Evolutionary conservation across 2,797 vertebrate genomes (phyloP), one percentile per base, ranked within the genome.

Genomic region (Strix occidentalis): DNA sequence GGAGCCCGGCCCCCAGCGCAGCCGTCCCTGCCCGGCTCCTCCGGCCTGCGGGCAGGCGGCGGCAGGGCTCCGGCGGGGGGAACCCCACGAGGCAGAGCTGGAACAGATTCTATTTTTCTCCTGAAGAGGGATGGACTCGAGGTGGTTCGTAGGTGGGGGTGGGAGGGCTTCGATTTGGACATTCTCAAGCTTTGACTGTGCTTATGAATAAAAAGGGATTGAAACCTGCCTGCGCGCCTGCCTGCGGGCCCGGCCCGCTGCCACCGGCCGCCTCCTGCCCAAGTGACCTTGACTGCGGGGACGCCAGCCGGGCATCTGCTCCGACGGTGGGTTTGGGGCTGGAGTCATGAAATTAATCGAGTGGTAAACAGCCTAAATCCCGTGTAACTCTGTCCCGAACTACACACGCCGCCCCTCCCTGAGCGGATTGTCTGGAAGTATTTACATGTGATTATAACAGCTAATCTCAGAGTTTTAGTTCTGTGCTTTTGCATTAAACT

Each of bases 391-490:
- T 54, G 89, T 54, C 89, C 68, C 26, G 20, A 48, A 71, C 87
- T 63, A 89, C 96, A 94, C 63, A 10, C 10, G 4, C 91, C 7
- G 29, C 84, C 57, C 89, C 95, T 76, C 90, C 82, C 89, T 86
- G 92, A 96, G 95, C 81, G n/a, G 94, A 68, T 96, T 91, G 86
- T 90, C 89, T 88, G 96, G 92, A 56, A 64, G 89, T 92, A 66
- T 93, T 97, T 95, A 97, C 96, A 96, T 95, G 93, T 20, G 96
- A 96, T 97, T 97, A 97, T 94, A 57, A 85, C 95, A 95, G 97
- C 97, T 97, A 81, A 97, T 95, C 97, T 79, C 64, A 0, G 95
- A 91, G 83, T 93, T 95, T 84, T 82, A 82, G 83, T 84, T 80
- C 50, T 43, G 7, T 78, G 74, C 77, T 60, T 58, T 54, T 94